Evolutionary conservation across 2,113 vertebrate species (phyloP), one percentile per base, ranked within the genome.

Genomic region (Oreochromis spilurus): DNA sequence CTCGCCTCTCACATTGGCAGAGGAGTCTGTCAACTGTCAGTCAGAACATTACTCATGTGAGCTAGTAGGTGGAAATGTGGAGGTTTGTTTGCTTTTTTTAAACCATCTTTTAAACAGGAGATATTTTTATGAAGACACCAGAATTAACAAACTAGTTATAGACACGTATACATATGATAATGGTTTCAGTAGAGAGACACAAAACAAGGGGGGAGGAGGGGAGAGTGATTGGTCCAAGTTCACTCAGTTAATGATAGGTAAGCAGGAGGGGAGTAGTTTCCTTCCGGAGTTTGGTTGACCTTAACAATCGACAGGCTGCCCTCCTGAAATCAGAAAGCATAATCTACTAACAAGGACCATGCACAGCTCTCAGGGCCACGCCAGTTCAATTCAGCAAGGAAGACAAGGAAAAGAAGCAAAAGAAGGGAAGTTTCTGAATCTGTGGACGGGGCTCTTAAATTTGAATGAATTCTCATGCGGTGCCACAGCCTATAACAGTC

Each of bases 251-350:
- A 89, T 91, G 88, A 89, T 89, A 93, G 85, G 65, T 87, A 83
- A 90, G 88, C 62, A 84, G 90, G 45, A 77, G 90, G 89, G 89
- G 84, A 86, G 85, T 43, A n/a, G 48, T 93, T 94, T 95, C 94
- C 93, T 95, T 94, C 91, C 93, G 90, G 92, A 88, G 88, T 88
- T 93, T 87, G 83, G 84, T 82, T 92, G 93, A 94, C 94, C 92
- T 92, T 89, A 91, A 89, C 40, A 40, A 94, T 92, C 24, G 82
- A 89, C 84, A 85, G 85, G 84, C 72, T 87, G 84, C 80, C 86
- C 91, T 92, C 86, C 48, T 84, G 78, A 91, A 91, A 90, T 90
- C 86, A 89, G 36, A 88, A 72, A 80, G 57, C 2, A 7, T 14
- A 48, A 90, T 88, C 83, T 83, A 72, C 75, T 93, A 91, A 93